Evolutionary conservation across 2,888 invertebrate genomes (phyloP), one percentile per base, ranked within the genome.

Genomic region (Melipona beecheii): DNA sequence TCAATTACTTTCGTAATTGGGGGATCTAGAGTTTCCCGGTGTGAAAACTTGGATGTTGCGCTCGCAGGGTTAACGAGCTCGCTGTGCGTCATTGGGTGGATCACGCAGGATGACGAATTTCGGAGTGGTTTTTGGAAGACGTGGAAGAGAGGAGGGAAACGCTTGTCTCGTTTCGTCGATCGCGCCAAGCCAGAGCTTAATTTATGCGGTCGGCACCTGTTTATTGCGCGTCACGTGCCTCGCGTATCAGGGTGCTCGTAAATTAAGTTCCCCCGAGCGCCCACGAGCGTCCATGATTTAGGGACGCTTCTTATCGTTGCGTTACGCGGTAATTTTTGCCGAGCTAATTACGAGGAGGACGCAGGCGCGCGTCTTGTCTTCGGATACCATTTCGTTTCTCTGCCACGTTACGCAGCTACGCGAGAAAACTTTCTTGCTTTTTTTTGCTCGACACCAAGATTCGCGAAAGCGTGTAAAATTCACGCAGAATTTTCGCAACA

Each of bases 151-250:
- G 3, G 0, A 50, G 13, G 24, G 54, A 49, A 19, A 56, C 31
- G 56, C 54, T 54, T 56, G 65, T 75, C 72, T 43, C 66, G 74
- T 75, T 74, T 72, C 24, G 74, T 68, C 65, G 56, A 49, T 58
- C 71, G 13, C 27, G 50, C n/a, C 50, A 3, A 49, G 60, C 15
- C n/a, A 31, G 19, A 50, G 74, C 50, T 68, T 70, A 70, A 82
- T 80, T 80, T 82, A 65, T 70, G 49, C 70, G 56, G 70, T 58
- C 31, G 24, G 50, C 75, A 56, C 49, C 64, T 64, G 70, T 31
- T 74, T 43, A 74, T 74, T 65, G 50, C 31, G 73, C 56, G 74
- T 24, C 43, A 27, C 17, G n/a, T 31, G 56, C n/a, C 50, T 50
- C n/a, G 73, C 36, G 72, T 73, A 64, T 64, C 73, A 24, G 50